Conservation (phyloP, 2,888 invertebrate genomes). For the Erebia ligea region DNA sequence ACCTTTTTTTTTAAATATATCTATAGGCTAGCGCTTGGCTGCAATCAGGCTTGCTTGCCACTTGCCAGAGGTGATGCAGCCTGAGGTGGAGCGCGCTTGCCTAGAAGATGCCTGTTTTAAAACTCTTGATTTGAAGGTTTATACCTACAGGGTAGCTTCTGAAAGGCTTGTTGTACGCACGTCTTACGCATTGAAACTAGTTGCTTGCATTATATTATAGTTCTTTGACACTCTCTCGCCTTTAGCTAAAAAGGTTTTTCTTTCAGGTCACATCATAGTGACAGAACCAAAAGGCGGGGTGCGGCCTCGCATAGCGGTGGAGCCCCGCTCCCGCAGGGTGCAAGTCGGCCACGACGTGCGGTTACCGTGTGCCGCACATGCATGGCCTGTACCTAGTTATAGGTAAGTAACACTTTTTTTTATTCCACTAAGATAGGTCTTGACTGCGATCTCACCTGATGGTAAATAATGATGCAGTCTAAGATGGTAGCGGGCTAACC, state of each 20-base stretch:
- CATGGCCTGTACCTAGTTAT: constrained; percentile 91
- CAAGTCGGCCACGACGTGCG: constrained; percentile 89
- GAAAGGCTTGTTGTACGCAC: too few species aligned
- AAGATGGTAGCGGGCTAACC: background rate
- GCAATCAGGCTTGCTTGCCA: too few species aligned
- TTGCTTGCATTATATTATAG: background rate
- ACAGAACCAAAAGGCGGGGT: constrained; percentile 90
- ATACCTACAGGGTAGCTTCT: too few species aligned
- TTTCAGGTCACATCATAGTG: constrained; percentile 86
- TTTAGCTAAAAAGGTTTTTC: background rate
- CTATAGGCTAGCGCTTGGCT: too few species aligned
- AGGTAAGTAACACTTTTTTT: constrained; percentile 77
- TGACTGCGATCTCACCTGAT: too few species aligned
- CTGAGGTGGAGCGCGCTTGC: too few species aligned
- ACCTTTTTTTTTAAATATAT: too few species aligned
- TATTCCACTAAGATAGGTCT: too few species aligned
- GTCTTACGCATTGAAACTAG: too few species aligned
- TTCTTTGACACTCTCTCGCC: background rate
- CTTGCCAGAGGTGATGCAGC: too few species aligned
- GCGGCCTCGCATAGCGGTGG: constrained; percentile 88
- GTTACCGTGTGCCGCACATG: constrained; percentile 91
- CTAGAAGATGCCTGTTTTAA: too few species aligned
- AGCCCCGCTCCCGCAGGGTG: constrained; percentile 87
- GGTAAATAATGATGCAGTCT: background rate
- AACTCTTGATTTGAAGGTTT: too few species aligned